Conservation (phyloP, 2,113 vertebrate genomes). For the Pelusios castaneus region DNA sequence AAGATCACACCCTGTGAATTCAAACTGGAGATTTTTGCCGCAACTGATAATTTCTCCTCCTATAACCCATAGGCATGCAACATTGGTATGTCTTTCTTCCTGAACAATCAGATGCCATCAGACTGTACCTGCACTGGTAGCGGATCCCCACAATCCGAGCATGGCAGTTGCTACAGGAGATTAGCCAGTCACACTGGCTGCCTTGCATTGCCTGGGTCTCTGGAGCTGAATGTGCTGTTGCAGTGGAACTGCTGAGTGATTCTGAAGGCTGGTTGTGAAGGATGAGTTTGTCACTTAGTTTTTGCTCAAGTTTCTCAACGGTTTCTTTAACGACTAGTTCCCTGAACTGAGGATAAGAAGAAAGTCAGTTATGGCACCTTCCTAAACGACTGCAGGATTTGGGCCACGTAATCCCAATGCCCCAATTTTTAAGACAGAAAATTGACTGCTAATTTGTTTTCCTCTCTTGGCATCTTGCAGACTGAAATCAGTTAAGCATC, state of each 20-base stretch:
- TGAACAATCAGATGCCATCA: fast-evolving
- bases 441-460: background rate
- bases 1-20: background rate
- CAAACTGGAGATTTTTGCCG: fast-evolving
- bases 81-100: fast-evolving
- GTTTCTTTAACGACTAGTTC: slow-evolving; percentile 96
- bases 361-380: background rate
- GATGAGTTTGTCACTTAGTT: slow-evolving; percentile 89
- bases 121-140: slow-evolving; percentile 93
- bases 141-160: slow-evolving; percentile 89
- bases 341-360: slow-evolving; percentile 84
- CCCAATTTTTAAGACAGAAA: fast-evolving
- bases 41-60: fast-evolving
- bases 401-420: fast-evolving
- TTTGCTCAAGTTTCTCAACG: slow-evolving; percentile 92
- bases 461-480: background rate
- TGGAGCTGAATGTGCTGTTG: slow-evolving; percentile 43
- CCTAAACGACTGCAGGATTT: fast-evolving
- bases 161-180: slow-evolving; percentile 90
- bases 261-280: slow-evolving; percentile 74
- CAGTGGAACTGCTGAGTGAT: slow-evolving; percentile 47
- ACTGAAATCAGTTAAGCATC: background rate
- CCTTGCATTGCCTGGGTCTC: slow-evolving; percentile 53
- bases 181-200: slow-evolving; percentile 81
- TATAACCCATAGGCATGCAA: background rate